These are phyloP conservation scores for Oncorhynchus keta DNA, from an alignment of 2,113 vertebrate genomes.

Conservation along the genomic window DNA sequence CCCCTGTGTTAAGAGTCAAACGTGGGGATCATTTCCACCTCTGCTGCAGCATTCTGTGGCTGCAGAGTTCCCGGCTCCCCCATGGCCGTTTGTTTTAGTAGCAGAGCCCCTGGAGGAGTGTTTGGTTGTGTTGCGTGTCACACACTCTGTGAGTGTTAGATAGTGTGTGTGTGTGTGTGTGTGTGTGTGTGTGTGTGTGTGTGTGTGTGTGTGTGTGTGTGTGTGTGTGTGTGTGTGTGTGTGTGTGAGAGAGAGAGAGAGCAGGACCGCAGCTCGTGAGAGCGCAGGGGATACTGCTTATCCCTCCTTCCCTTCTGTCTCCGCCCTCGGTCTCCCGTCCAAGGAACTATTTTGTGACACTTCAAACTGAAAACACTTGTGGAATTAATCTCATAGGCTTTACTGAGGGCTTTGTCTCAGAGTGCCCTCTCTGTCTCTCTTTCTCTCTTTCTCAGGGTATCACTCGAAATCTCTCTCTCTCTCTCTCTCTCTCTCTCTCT, in stretches of 20 bases:
- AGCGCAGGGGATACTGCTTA: constrained; percentile 47
- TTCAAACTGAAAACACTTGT: constrained; percentile 51
- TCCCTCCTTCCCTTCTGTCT: constrained; percentile 51
- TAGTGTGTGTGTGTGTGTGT: constrained; percentile 56
- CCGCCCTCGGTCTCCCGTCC: constrained; percentile 16
- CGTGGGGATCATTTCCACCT: constrained; percentile 47
- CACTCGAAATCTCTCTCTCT: constrained; percentile 14
- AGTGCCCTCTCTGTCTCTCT: constrained; percentile 12
- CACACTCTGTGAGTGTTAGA: constrained; percentile 63
- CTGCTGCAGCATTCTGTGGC: constrained; percentile 18
- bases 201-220: constrained; percentile 55
- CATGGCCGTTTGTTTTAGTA: constrained; percentile 68
- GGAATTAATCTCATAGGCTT: constrained; percentile 35
- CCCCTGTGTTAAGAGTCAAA: too few relatives aligned
- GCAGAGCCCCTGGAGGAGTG: constrained; percentile 59
- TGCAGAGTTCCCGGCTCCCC: neutral
- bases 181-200: constrained; percentile 57
- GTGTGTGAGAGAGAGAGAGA: constrained; percentile 56
- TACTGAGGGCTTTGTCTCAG: constrained; percentile 22
- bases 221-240: constrained; percentile 57
- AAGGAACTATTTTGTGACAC: constrained; percentile 56
- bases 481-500: constrained; percentile 9
- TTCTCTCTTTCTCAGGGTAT: neutral
- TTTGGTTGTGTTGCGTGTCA: constrained; percentile 73
- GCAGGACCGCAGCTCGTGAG: constrained; percentile 23